Evolutionary conservation across 2,888 invertebrate species (phyloP), one percentile per base, ranked within the genome.

Genomic region (Drosophila kokeensis): DNA sequence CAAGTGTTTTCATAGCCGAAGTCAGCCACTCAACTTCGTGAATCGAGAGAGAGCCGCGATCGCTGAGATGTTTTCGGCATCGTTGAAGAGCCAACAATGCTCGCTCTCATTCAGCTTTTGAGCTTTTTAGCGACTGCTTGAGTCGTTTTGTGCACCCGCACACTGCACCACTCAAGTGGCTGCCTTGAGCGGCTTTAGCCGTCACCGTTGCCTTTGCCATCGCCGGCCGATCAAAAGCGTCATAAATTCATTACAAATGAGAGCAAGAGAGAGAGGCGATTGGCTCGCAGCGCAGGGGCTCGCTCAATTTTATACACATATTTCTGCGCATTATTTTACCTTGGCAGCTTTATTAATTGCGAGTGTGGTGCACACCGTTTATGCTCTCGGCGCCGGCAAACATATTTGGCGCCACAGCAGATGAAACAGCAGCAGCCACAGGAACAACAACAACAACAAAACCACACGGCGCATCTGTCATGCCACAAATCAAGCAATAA

Each of bases 341-440:
- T 82, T 81, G 86, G 87, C 87, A 87, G 85, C 79, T 66, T 76
- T 83, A 86, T 86, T 82, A 87, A 85, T 86, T 82, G 79, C 82
- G 73, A 74, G 82, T 72, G 73, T 62, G 63, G 52, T 40, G 68
- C 63, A 63, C 64, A 69, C 52, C 68, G 78, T 63, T 83, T 83
- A 76, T 78, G 79, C 82, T 64, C 57, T 66, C 76, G 85, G 86
- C 86, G 82, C 85, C 48, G 24, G 69, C 69, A 66, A 40, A 57
- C 29, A 55, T 38, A 55, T 38, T 55, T 54, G 54, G 57, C 68
- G 55, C 60, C 62, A 52, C 70, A 70, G n/a, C 52, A 45, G 38
- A 50, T 50, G 60, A 30, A 36, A 53, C 24, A 21, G 24, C 65
- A 40, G 52, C 40, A 59, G 57, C 55, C 34, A 36, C 24, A 24